phyloP scores from a whole-genome alignment of 2,113 vertebrate species.

The Numida meleagris region DNA sequence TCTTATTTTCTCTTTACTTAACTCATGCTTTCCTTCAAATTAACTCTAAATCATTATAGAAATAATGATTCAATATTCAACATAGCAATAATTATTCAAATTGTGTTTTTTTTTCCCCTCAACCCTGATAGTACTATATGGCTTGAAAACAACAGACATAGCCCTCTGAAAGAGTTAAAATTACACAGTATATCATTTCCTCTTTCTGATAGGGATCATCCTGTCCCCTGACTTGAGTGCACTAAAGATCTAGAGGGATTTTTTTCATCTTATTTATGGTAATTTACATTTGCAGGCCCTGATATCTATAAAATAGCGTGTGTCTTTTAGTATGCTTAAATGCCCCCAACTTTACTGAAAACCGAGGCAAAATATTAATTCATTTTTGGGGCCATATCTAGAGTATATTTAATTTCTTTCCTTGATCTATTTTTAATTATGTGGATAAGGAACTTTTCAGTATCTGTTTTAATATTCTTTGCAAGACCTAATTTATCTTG shows the following conservation, averaged over 20 bases:
- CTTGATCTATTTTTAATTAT: slow-evolving; percentile 64
- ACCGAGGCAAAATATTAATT: slow-evolving; percentile 20
- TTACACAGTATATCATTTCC: not conserved
- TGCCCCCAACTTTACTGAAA: slow-evolving; percentile 8
- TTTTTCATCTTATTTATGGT: not conserved
- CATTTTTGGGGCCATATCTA: slow-evolving; percentile 2
- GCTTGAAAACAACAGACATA: not conserved
- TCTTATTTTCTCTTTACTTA: not conserved
- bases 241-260: not conserved
- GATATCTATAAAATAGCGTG: not conserved
- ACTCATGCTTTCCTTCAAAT: not conserved
- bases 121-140: not conserved
- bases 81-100: not conserved
- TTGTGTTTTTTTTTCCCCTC: not conserved
- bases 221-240: not conserved
- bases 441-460: slow-evolving; percentile 30
- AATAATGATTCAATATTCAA: too few relatives aligned
- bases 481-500: slow-evolving; percentile 50
- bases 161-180: not conserved
- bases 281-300: not conserved
- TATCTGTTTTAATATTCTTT: slow-evolving; percentile 58
- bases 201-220: not conserved
- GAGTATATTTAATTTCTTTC: slow-evolving; percentile 24
- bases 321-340: not conserved
- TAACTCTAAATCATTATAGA: not conserved